phyloP scores from a whole-genome alignment of 2,888 invertebrate genomes.

The Mythimna loreyi region DNA sequence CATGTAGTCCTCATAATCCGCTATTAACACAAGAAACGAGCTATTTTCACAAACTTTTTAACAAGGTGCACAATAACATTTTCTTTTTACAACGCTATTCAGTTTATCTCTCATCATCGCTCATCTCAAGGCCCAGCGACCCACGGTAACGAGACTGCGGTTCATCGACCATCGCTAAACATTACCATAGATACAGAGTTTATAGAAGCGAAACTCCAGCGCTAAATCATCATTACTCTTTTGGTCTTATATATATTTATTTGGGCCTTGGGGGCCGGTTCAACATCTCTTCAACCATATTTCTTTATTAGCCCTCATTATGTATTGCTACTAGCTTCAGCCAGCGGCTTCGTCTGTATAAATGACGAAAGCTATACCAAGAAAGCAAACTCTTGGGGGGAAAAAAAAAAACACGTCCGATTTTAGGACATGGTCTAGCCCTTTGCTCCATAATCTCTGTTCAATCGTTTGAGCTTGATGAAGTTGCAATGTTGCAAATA shows the following conservation, averaged over 20 bases:
- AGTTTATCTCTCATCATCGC: slow-evolving; percentile 48
- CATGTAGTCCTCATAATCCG: background rate
- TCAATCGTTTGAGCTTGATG: too few species aligned
- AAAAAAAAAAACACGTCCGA: too few species aligned
- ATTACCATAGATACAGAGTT: slow-evolving; percentile 15
- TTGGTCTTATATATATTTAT: background rate
- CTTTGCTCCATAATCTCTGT: too few species aligned
- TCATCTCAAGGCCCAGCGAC: slow-evolving; percentile 40
- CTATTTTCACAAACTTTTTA: slow-evolving; percentile 49
- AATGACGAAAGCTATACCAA: too few species aligned
- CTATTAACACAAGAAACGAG: slow-evolving; percentile 20
- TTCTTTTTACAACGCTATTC: slow-evolving; percentile 41
- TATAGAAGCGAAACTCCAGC: background rate
- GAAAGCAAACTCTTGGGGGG: too few species aligned
- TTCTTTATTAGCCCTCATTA: background rate
- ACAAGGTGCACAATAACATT: slow-evolving; percentile 53
- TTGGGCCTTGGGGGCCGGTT: background rate
- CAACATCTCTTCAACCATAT: background rate
- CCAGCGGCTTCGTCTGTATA: too few species aligned
- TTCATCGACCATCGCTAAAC: slow-evolving; percentile 35
- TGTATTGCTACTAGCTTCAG: too few species aligned
- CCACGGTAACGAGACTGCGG: slow-evolving; percentile 30
- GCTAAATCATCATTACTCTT: slow-evolving; percentile 1
- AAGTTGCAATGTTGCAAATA: too few species aligned
- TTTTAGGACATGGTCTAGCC: too few species aligned